Evolutionary conservation across 2,113 vertebrate genomes (phyloP), one percentile per base, ranked within the genome.

Genomic region (Charadrius vociferus): DNA sequence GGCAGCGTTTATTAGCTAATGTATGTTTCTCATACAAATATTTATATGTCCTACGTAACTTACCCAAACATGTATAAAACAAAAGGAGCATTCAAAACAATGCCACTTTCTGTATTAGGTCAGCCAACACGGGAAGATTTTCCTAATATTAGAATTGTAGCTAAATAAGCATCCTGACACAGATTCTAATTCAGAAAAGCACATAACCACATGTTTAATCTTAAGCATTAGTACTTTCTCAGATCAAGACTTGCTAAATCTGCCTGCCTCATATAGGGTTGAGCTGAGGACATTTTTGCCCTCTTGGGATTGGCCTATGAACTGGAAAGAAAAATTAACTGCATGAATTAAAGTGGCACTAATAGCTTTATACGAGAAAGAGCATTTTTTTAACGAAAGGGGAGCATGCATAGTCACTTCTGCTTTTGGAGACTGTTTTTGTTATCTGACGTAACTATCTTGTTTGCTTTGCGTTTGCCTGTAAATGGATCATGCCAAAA

Each of bases 201-300:
- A 87, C 50, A 84, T 47, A 96, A 72, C 56, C 45, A 74, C 71
- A 89, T 21, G 5, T 89, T 95, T 89, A 84, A 89, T 95, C 91
- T 68, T 91, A 74, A 84, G 50, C 43, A 86, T 89, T 91, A 84
- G 29, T 89, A 71, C 83, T 79, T 94, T 81, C 83, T 86, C 73
- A 91, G 89, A 84, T 93, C 83, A 91, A 84, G 68, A 91, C 50
- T 74, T 63, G 47, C 43, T 79, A 91, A 93, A 88, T 95, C 63
- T 94, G 65, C 41, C 41, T 93, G 50, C 43, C 36, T 91, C 41
- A 19, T 52, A 41, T 34, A 89, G 59, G 24, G 70, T 81, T 94
- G 88, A 94, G 56, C 47, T 91, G 61, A 56, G 63, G 86, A 75
- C n/a, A 81, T 80, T 84, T 78, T 78, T 66, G 36, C 11, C 45